Conservation (phyloP, 2,113 vertebrate species). For the Eptesicus fuscus region DNA sequence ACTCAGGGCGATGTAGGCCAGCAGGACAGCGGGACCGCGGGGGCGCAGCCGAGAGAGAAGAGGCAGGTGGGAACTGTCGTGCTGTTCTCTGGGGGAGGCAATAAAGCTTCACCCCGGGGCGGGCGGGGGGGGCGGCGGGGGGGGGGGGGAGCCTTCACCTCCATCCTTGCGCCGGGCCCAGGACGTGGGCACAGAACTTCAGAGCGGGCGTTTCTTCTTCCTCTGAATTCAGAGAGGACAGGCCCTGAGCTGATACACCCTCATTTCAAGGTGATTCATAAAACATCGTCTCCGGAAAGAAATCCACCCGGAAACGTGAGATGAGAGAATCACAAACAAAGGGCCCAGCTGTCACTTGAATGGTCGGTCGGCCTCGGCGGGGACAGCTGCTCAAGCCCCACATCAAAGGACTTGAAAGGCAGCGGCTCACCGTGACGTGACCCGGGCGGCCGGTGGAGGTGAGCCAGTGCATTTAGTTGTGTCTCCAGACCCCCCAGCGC, state of each 20-base stretch:
- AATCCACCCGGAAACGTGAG: conserved; percentile 44
- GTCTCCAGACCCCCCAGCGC: conserved; percentile 80
- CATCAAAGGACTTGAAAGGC: conserved; percentile 29
- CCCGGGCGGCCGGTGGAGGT: conserved; percentile 21
- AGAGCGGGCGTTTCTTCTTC: neutral
- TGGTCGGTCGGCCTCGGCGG: neutral
- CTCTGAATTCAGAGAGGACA: conserved; percentile 31
- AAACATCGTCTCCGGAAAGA: conserved; percentile 16
- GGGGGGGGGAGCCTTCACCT: too few species aligned
- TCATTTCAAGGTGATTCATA: conserved; percentile 48
- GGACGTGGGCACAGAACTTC: neutral
- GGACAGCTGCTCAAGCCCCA: neutral
- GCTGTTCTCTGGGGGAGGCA: neutral
- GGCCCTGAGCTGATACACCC: neutral
- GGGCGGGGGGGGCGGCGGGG: too few species aligned
- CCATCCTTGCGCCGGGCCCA: neutral
- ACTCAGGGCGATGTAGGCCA: neutral
- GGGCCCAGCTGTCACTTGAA: conserved; percentile 14
- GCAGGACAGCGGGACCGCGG: neutral
- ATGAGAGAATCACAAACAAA: neutral
- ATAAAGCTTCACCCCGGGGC: neutral
- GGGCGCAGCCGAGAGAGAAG: neutral
- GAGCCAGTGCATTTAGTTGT: conserved; percentile 77
- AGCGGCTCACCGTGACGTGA: neutral
- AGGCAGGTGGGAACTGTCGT: fast-evolving